Base-by-base conservation (phyloP, 2,888 invertebrate species). In the Athalia cordata region DNA sequence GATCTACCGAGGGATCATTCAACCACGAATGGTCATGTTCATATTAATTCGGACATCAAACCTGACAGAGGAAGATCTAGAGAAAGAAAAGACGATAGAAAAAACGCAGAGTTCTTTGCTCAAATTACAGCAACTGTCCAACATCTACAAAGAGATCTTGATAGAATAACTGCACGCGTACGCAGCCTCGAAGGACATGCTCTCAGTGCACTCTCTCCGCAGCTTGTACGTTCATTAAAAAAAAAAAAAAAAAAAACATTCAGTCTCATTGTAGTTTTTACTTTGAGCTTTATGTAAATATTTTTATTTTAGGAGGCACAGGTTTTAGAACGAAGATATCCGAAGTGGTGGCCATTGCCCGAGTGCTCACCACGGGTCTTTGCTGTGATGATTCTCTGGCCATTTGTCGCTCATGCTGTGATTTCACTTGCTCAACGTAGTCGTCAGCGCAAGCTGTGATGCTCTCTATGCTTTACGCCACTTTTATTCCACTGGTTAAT, bases 331-430 rank as follows among this genome's bases (percentile, higher is more conserved):
- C 80, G 81, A 61, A 77, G 68, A 45, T 80, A 83, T 76, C 83
- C 86, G 13, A 85, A 84, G 79, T 89, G 89, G 89, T 89, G 88
- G 88, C 88, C 88, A 68, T 81, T 88, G 29, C 76, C 83, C 52
- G 89, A 87, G 76, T 88, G 87, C 79, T 86, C 87, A 5, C 87
- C 88, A 9, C 82, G 86, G 77, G 82, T 94, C 0, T 89, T 95
- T 74, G 86, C 92, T 70, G 90, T 95, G 80, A 87, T 95, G 81
- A 84, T 94, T 45, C 81, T 93, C 78, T 95, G 95, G 95, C 95
- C 95, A 5, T 91, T 95, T 85, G 81, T 94, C 67, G 93, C 92
- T 15, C 88, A 89, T 64, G 82, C 84, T 65, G 74, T 88, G 9
- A 78, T 88, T 78, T 82, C 83, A 49, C 81, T 85, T 62, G 84